phyloP scores from a whole-genome alignment of 1,140 invertebrate genomes.

The Drosophila ogumai region DNA sequence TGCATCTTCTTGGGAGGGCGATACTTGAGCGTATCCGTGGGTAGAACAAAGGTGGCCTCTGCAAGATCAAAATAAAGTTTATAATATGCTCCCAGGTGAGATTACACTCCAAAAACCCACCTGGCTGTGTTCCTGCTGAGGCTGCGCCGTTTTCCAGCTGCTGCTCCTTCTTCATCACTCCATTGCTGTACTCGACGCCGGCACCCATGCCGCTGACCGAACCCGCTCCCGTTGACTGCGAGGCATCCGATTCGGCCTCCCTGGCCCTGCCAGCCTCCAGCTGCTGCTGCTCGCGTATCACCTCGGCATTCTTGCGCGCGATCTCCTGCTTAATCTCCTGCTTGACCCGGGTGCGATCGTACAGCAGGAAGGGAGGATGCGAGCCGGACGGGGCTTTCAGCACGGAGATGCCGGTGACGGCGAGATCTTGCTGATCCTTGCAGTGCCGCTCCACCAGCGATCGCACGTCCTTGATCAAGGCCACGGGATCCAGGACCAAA shows the following conservation, averaged over 20 bases:
- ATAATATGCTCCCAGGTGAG: background rate
- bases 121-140: conserved; percentile 58
- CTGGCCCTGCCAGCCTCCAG: conserved; percentile 63
- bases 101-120: conserved; percentile 15
- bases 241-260: conserved; percentile 59
- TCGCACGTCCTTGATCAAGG: conserved; percentile 94
- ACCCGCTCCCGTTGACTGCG: conserved; percentile 24
- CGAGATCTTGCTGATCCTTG: conserved; percentile 92
- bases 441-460: conserved; percentile 94
- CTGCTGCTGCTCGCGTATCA: conserved; percentile 79
- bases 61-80: background rate
- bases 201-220: conserved; percentile 20
- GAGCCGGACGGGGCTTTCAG: conserved; percentile 83
- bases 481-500: conserved; percentile 94
- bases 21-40: conserved; percentile 79
- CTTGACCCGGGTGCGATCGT: conserved; percentile 75
- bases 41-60: conserved; percentile 79
- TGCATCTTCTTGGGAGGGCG: conserved; percentile 83
- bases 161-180: conserved; percentile 72
- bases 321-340: conserved; percentile 84
- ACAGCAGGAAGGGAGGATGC: conserved; percentile 54
- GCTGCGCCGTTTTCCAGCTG: conserved; percentile 25
- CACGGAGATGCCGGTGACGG: conserved; percentile 92
- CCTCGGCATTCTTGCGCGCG: conserved; percentile 75
- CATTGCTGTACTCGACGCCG: conserved; percentile 69